A percentile compares a stretch with the other conserved stretches of the same genome.
These are phyloP conservation scores for pig (Sus scrofa) DNA, from an alignment of 2,113 vertebrate species.

Conservation along the genomic window DNA sequence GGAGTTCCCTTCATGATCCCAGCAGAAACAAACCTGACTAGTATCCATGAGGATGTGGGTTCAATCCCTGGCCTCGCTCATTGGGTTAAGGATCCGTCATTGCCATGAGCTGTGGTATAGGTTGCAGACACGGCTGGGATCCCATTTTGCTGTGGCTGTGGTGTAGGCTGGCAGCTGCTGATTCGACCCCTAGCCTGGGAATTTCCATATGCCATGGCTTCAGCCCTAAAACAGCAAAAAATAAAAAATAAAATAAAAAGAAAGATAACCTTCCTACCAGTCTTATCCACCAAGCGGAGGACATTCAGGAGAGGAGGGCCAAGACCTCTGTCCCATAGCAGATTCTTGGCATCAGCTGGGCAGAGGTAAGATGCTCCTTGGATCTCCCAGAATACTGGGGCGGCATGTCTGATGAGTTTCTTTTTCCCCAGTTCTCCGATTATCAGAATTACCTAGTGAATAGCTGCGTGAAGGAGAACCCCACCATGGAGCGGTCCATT, in stretches of 20 bases:
- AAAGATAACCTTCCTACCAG: neutral
- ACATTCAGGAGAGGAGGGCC: neutral
- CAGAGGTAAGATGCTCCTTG: neutral
- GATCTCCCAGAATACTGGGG: neutral
- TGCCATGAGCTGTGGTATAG: too few relatives aligned
- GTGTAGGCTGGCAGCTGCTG: too few relatives aligned
- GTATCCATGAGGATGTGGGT: too few relatives aligned
- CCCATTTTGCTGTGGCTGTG: too few relatives aligned
- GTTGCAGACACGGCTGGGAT: too few relatives aligned
- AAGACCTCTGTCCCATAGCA: neutral
- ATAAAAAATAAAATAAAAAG: neutral
- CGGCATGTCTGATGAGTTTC: neutral
- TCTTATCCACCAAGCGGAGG: neutral
- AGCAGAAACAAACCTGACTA: too few relatives aligned
- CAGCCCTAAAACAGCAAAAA: too few relatives aligned
- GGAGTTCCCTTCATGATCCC: too few relatives aligned
- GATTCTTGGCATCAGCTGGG: neutral
- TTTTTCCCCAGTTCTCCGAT: slow-evolving; percentile 92
- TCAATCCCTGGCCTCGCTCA: too few relatives aligned
- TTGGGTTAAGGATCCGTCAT: too few relatives aligned
- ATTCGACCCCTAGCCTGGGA: too few relatives aligned
- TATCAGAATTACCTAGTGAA: slow-evolving; percentile 96
- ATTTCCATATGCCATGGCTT: too few relatives aligned
- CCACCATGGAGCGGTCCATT: slow-evolving; percentile 96
- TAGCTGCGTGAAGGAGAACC: slow-evolving; percentile 97